Percentiles rank a stretch among this genome's conserved stretches.
Evolutionary conservation across 2,888 invertebrate species (phyloP).

Genomic region (Uloborus plumipes): DNA sequence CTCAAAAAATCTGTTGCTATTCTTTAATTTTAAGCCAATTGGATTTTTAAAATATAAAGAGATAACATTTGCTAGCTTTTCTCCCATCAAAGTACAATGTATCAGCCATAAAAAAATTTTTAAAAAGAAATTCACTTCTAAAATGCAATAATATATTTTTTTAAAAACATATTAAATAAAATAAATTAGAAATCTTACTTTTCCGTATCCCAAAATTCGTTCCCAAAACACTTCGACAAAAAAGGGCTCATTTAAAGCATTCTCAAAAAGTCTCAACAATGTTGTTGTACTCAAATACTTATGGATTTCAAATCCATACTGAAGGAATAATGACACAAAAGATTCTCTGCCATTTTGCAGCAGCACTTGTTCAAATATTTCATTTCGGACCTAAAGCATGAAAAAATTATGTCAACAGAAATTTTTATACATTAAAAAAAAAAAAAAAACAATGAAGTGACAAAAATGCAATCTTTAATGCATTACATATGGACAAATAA

Average conservation of each 20-base stretch:
- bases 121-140: too few relatives aligned
- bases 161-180: not conserved
- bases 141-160: not conserved
- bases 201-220: slow-evolving; percentile 68
- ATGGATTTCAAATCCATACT: slow-evolving; percentile 71
- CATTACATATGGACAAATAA: too few relatives aligned
- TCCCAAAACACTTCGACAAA: slow-evolving; percentile 70
- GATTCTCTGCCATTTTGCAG: slow-evolving; percentile 70
- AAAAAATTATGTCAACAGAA: slow-evolving; percentile 22
- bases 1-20: too few relatives aligned
- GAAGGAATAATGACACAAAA: slow-evolving; percentile 71
- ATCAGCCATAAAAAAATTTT: too few relatives aligned
- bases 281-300: slow-evolving; percentile 69
- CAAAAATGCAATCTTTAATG: too few relatives aligned
- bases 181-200: slow-evolving; percentile 31
- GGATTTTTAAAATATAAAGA: too few relatives aligned
- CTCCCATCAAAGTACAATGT: too few relatives aligned
- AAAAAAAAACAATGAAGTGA: too few relatives aligned
- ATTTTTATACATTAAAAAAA: too few relatives aligned
- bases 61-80: too few relatives aligned
- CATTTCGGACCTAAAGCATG: slow-evolving; percentile 68
- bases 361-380: slow-evolving; percentile 71
- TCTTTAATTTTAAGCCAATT: too few relatives aligned
- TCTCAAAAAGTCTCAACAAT: slow-evolving; percentile 69
- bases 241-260: slow-evolving; percentile 70